Evolutionary conservation across 2,888 invertebrate species (phyloP), one percentile per base, ranked within the genome.

Genomic region (Oxytorus armatus): DNA sequence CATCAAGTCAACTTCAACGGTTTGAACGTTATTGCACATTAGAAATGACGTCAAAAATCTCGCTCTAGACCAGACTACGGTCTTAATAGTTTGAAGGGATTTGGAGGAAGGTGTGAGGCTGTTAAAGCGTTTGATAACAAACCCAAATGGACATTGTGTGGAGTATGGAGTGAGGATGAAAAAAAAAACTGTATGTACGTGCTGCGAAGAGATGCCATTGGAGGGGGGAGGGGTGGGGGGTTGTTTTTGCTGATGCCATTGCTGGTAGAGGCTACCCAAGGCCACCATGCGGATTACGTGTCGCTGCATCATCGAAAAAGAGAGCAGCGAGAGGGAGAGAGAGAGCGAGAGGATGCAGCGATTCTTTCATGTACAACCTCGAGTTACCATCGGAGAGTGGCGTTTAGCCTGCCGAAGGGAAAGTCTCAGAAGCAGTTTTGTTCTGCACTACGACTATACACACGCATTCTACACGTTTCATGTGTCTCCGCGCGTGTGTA

Each of bases 261-360:
- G 72, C 29, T 59, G 16, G 25, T n/a, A 36, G 49, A 18, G 51
- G 23, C 53, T 49, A 18, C 39, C n/a, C 70, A 79, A 79, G 79
- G 79, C 75, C 79, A 70, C 63, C 51, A 53, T 21, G 65, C 18
- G 65, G 70, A 75, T 79, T 79, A 79, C 79, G 79, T 79, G 79
- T 79, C 79, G 79, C 75, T 79, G 79, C 75, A 75, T 79, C 79
- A 79, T 79, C 75, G 65, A 65, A 75, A 74, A 73, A 73, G 61
- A 53, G 68, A 73, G 61, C 61, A 49, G 36, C 16, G 33, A 49
- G 53, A 77, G 44, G n/a, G n/a, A 49, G 49, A n/a, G 55, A 51
- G 39, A 55, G 61, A 44, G 11, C 23, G 61, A 69, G 49, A 25
- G 44, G 42, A 36, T 21, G 61, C 16, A 49, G 4, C 57, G 23